Percentiles rank a stretch among this genome's conserved stretches.
phyloP scores from a whole-genome alignment of 1,140 invertebrate species.

The Paraescarpia echinospica region DNA sequence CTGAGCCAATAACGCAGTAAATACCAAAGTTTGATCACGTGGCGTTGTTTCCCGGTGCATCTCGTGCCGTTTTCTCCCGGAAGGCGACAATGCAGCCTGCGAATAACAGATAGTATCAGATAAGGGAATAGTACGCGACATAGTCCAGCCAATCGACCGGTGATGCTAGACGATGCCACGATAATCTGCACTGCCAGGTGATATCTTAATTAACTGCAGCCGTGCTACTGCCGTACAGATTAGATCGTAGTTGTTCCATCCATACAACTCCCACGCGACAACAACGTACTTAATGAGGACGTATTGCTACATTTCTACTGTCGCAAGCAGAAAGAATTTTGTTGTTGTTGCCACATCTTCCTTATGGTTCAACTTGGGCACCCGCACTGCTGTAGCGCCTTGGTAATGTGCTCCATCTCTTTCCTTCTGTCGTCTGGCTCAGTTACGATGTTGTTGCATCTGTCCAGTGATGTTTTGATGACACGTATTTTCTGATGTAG shows the following conservation, averaged over 20 bases:
- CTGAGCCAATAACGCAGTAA: background rate
- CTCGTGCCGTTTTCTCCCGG: background rate
- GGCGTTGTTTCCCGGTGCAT: background rate
- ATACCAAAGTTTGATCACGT: background rate
- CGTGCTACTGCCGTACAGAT: background rate
- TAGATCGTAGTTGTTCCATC: background rate
- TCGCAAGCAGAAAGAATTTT: no score
- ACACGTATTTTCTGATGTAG: no score
- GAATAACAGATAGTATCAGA: background rate
- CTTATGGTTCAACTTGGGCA: no score
- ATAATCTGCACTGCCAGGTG: background rate
- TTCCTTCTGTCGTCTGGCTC: no score
- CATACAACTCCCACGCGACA: background rate
- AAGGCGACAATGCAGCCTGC: background rate
- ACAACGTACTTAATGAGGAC: background rate
- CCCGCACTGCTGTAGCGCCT: no score
- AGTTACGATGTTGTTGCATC: no score
- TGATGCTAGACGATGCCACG: background rate
- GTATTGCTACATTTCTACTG: no score
- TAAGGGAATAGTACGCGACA: background rate
- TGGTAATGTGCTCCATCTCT: no score
- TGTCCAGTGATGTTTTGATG: no score
- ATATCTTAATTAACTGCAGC: background rate
- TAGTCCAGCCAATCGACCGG: no score
- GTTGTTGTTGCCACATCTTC: no score